Evolutionary conservation across 2,888 invertebrate species (phyloP).

Genomic region (Ophion obscuratus): DNA sequence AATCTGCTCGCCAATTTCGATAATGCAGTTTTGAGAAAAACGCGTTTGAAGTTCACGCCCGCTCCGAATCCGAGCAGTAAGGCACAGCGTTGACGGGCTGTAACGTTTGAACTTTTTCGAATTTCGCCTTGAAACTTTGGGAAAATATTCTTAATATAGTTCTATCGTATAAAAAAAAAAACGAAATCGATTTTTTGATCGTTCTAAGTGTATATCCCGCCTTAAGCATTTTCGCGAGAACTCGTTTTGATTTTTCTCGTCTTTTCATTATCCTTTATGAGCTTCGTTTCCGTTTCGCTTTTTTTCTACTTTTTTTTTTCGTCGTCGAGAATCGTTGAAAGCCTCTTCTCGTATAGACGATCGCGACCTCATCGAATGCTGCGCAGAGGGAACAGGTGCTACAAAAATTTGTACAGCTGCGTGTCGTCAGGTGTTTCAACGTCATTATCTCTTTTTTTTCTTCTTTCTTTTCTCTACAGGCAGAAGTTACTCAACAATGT

Average conservation of each 20-base stretch:
- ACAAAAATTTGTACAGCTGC: constrained; percentile 65
- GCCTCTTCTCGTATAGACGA: not conserved
- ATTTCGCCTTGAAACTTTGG: too few species aligned
- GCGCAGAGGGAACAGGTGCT: constrained; percentile 54
- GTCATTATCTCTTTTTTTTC: constrained; percentile 33
- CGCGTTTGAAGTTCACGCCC: too few species aligned
- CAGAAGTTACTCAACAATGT: not conserved
- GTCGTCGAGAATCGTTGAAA: not conserved
- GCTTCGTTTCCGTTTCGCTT: constrained; percentile 17
- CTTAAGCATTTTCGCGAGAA: constrained; percentile 43
- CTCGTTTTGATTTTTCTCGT: constrained; percentile 44
- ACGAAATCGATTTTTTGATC: too few species aligned
- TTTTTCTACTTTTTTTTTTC: not conserved
- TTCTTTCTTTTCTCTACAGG: not conserved
- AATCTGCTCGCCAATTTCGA: too few species aligned
- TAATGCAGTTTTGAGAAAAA: too few species aligned
- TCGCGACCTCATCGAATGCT: constrained; percentile 48
- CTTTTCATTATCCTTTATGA: constrained; percentile 22
- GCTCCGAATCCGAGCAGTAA: too few species aligned
- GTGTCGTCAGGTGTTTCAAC: constrained; percentile 59
- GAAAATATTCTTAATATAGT: too few species aligned
- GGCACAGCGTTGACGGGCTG: too few species aligned
- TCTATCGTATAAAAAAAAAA: too few species aligned
- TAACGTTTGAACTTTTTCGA: too few species aligned
- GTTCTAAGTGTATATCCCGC: too few species aligned